Evolutionary conservation across 1,140 invertebrate species (phyloP).

Genomic region (Drosophila athabasca): DNA sequence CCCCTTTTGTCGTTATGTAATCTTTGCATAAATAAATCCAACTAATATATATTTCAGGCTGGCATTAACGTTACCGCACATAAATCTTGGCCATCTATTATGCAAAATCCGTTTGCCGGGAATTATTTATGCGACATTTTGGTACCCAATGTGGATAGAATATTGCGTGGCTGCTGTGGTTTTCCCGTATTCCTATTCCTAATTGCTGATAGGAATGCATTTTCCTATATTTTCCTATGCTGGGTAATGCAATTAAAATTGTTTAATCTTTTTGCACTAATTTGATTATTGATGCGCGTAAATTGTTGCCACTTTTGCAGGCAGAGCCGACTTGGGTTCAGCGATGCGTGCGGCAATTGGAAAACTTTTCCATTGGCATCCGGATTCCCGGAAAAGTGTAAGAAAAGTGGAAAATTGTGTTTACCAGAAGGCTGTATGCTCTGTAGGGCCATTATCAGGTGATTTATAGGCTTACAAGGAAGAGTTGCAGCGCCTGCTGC

Average conservation of each 20-base stretch:
- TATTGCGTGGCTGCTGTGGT: conserved; percentile 6
- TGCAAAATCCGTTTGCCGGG: conserved; percentile 41
- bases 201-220: conserved; percentile 20
- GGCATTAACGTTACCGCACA: conserved; percentile 29
- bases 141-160: conserved; percentile 10
- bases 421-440: conserved; percentile 1
- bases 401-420: neutral
- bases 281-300: conserved; percentile 50
- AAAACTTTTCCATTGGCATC: conserved; percentile 40
- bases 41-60: conserved; percentile 37
- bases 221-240: neutral
- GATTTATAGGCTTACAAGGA: too few relatives aligned
- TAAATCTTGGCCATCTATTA: conserved; percentile 50
- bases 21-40: conserved; percentile 19
- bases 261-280: conserved; percentile 46
- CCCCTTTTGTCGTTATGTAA: conserved; percentile 16
- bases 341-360: conserved; percentile 12
- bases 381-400: neutral
- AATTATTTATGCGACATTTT: conserved; percentile 38
- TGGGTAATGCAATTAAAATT: conserved; percentile 45
- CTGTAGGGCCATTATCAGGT: neutral
- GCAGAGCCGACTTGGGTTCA: neutral
- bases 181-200: conserved; percentile 16
- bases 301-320: conserved; percentile 13
- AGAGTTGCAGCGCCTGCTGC: too few relatives aligned